Percentiles rank a stretch among this genome's conserved stretches.
Conservation (phyloP, 2,797 vertebrate species). For the Tenualosa ilisha region DNA sequence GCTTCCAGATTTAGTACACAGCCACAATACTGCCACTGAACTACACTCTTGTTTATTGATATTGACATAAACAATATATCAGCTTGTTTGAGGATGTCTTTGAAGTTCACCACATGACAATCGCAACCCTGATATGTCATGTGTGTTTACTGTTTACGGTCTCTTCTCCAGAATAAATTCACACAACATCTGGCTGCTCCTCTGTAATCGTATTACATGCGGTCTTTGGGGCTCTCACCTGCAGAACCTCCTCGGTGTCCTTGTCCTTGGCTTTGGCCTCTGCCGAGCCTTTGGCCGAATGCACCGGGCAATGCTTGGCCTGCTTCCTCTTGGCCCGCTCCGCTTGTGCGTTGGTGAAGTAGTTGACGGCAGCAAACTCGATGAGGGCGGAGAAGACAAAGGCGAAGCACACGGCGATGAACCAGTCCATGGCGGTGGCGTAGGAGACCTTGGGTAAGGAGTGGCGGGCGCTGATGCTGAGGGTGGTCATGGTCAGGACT, state of each 20-base stretch:
- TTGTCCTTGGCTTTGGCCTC: conserved; percentile 69
- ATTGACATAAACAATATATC: too few species aligned
- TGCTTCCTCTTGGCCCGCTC: conserved; percentile 90
- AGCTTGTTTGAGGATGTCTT: too few species aligned
- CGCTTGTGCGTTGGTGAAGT: conserved; percentile 91
- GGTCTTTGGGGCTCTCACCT: conserved; percentile 64
- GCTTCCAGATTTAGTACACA: too few species aligned
- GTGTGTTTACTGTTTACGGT: background rate
- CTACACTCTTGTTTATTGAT: background rate
- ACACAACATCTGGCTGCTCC: conserved; percentile 4
- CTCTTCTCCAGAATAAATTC: background rate
- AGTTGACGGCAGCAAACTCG: conserved; percentile 98
- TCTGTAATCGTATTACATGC: background rate
- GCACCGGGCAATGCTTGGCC: conserved; percentile 61
- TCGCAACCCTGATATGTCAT: background rate
- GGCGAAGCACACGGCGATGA: conserved; percentile 97
- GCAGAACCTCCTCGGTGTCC: conserved; percentile 76
- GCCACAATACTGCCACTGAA: background rate
- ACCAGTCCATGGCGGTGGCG: conserved; percentile 99
- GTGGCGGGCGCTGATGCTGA: conserved; percentile 96
- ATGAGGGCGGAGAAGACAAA: conserved; percentile 98
- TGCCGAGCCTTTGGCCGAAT: conserved; percentile 72
- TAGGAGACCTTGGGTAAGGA: conserved; percentile 98
- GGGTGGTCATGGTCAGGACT: conserved; percentile 96
- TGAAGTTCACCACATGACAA: background rate